Base-by-base conservation (phyloP, 2,113 vertebrate genomes). In the Arothron firmamentum region DNA sequence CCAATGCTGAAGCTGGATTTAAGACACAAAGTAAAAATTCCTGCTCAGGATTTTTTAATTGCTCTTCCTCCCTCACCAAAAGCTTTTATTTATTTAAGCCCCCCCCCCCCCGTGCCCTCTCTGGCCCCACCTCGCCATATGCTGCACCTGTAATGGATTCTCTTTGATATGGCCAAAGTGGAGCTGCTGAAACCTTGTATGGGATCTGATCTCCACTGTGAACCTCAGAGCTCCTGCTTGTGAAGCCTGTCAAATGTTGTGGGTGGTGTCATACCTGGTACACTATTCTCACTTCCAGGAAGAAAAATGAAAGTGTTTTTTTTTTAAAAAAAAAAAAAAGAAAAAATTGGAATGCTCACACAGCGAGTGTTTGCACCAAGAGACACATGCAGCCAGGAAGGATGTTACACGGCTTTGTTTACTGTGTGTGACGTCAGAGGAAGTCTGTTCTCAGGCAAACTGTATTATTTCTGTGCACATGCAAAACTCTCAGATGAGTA, bases 111-210 rank as follows among this genome's bases (percentile, higher is more conserved):
- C 20, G 15, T 46, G 56, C 28, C 31, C 21, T 31, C 55, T 59
- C 14, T 28, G 17, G 16, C 31, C 42, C 48, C 54, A 56, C 71
- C 66, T 59, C 62, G 38, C 70, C 57, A 59, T 60, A 56, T 77
- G 73, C 17, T 1, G 2, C 34, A 52, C 77, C 38, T 60, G 65
- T 78, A 65, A 76, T 50, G 41, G 61, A 85, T 88, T 81, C 68
- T 65, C 70, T 82, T 81, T 88, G 79, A 84, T 80, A 62, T 55
- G 54, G 45, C 46, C 74, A 67, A 85, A 70, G 65, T 78, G 0
- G n/a, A 56, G 73, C 65, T 77, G 71, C 41, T 62, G 65, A 23
- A 38, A 47, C 70, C 69, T 31, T 75, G 47, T 68, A 59, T 59
- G 67, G 60, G 64, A 72, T 58, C 65, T 74, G 73, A 75, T 69